Evolutionary conservation across 2,888 invertebrate species (phyloP).

Genomic region (Cerastoderma edule): DNA sequence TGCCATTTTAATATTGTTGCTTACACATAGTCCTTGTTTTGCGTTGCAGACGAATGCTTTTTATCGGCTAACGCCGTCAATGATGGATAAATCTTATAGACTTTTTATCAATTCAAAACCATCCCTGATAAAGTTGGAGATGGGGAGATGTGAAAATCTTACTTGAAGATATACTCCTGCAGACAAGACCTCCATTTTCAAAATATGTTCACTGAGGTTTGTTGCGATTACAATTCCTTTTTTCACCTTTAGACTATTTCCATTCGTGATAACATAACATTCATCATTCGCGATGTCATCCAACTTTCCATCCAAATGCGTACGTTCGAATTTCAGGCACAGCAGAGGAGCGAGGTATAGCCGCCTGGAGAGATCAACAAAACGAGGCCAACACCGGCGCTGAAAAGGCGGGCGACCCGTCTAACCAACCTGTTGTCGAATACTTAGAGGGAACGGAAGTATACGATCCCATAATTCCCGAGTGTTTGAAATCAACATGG

Average conservation of each 20-base stretch:
- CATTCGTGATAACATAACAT: background rate
- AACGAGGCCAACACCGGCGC: background rate
- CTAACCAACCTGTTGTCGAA: background rate
- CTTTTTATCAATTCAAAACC: too few species aligned
- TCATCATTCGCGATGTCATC: background rate
- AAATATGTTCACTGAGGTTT: background rate
- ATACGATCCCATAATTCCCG: constrained; percentile 45
- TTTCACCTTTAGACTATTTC: background rate
- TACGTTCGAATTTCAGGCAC: constrained; percentile 37
- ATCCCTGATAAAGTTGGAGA: too few species aligned
- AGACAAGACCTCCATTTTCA: background rate
- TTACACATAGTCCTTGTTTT: too few species aligned
- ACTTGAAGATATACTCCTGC: background rate
- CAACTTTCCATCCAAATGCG: too few species aligned
- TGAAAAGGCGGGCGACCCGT: background rate
- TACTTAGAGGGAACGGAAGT: constrained; percentile 51
- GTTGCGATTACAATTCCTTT: background rate
- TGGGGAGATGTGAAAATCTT: background rate
- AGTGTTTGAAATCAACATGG: constrained; percentile 28
- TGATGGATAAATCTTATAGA: too few species aligned
- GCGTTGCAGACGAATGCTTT: too few species aligned
- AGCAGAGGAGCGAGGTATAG: constrained; percentile 56
- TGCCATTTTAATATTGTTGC: too few species aligned
- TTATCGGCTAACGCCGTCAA: too few species aligned
- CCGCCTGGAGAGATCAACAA: constrained; percentile 43